A percentile compares a stretch with the other conserved stretches of the same genome.
Evolutionary conservation across 2,113 vertebrate genomes (phyloP).

Genomic region (Nyctibius bracteatus): DNA sequence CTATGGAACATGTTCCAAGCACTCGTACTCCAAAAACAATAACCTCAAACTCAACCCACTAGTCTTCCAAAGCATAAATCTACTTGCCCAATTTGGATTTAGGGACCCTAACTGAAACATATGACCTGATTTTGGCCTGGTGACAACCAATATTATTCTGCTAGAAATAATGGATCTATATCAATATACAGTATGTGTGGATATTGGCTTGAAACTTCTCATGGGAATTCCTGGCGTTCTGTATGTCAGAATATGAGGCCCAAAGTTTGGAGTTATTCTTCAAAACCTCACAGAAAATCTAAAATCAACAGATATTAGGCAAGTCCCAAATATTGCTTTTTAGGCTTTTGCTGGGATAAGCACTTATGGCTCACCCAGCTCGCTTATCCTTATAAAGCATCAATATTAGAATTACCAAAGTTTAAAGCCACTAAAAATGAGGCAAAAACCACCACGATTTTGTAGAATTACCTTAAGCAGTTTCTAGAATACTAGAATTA

Average conservation of each 20-base stretch:
- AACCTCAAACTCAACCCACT: not conserved
- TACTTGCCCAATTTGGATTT: not conserved
- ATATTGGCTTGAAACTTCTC: not conserved
- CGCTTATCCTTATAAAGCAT: not conserved
- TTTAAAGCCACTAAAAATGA: not conserved
- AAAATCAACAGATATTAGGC: not conserved
- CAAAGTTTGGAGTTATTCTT: not conserved
- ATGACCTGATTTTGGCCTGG: not conserved
- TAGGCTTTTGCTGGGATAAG: not conserved
- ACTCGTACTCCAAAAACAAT: not conserved
- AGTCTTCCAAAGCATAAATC: not conserved
- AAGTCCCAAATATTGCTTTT: not conserved
- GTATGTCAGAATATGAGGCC: not conserved
- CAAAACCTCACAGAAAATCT: not conserved
- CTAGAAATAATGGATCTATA: not conserved
- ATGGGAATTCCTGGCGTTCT: not conserved
- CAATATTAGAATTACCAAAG: not conserved
- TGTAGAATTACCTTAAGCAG: not conserved
- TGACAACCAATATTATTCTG: not conserved
- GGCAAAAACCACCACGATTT: not conserved
- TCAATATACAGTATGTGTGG: rapidly evolving
- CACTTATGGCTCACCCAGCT: not conserved
- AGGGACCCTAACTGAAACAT: not conserved
- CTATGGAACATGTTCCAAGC: not conserved
- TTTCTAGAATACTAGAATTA: not conserved